Base-by-base conservation (phyloP, 2,888 invertebrate genomes). In the Hemistola chrysoprasaria region DNA sequence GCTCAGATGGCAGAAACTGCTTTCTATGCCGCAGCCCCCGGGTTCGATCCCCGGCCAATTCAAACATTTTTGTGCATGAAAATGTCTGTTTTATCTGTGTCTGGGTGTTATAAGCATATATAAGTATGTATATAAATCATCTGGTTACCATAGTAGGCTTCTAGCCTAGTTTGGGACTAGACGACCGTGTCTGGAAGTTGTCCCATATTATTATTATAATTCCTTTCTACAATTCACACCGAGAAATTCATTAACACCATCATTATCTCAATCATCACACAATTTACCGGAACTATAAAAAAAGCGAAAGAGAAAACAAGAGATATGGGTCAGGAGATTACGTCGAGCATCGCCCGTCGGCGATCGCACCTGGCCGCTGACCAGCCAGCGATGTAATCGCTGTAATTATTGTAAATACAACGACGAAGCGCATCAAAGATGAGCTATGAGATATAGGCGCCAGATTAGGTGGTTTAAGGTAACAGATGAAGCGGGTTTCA, bases 381-480 rank as follows among this genome's bases (percentile, higher is more conserved):
- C 69, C 72, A 62, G 47, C 44, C 54, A 50, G 50, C 53, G 65
- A 66, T 65, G 55, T 50, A 61, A 75, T 75, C 69, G 47, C 45
- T 50, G 65, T 78, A 78, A 80, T 80, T 78, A 78, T 71, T 71
- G 71, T 75, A 78, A 78, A 75, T 73, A 71, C 58, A 68, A 58
- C 62, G 59, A 44, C 44, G 53, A 46, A 51, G 44, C 29, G 55
- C 56, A 34, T 42, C 60, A 65, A 70, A 31, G 70, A 65, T 37
- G 49, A 47, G 52, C 44, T 43, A 37, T 31, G 50, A 68, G 71
- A 71, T 66, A 63, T 53, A 61, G 61, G 59, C 62, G 54, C 60
- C 56, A 58, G 65, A 65, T 66, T 61, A 51, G 41, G 37, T 33
- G 22, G 35, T 25, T 16, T 43, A 46, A 47, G 36, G 35, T 11